Base-by-base conservation (phyloP, 2,113 vertebrate species). In the Diglossa brunneiventris region DNA sequence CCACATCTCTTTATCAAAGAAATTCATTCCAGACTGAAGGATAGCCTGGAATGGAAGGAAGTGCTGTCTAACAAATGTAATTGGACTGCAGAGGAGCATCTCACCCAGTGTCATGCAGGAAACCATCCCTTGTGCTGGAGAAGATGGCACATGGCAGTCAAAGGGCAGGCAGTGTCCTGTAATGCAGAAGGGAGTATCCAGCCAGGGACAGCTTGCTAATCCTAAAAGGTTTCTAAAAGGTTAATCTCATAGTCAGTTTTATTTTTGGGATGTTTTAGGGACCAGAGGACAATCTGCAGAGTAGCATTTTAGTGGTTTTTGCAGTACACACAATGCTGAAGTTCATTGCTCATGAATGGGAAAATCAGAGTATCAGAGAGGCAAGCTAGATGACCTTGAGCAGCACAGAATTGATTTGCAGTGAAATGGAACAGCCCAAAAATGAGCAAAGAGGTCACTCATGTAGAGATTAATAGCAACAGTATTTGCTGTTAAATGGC, bases 301-400 rank as follows among this genome's bases (percentile, higher is more conserved):
- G 31, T 21, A 70, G 24, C 11, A 58, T 70, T 83, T 83, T 50
- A 69, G 39, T 90, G 53, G 13, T 21, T 88, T 88, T 88, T 83
- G 55, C 52, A 78, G 49, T 14, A 47, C 47, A 22, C 28, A 7
- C 26, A 56, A 6, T 56, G n/a, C 41, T 79, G 62, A 84, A 87
- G 22, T 53, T 7, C 12, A 3, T 58, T 82, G 58, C 20, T 47
- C 2, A 3, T 82, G 37, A 89, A 56, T 81, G 26, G 77, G 58
- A 87, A 74, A 87, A 88, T 70, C 26, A 67, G 37, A 79, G 19
- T 77, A 53, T 70, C 0, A 0, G 27, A 74, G 64, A 76, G 17
- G 76, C 83, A 44, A 83, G 46, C 18, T 52, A 49, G 2, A 16
- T 93, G 53, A 89, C 89, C 81, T 87, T 89, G 73, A 89, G 18